phyloP scores from a whole-genome alignment of 2,797 vertebrate genomes.

The Lophotriccus pileatus region DNA sequence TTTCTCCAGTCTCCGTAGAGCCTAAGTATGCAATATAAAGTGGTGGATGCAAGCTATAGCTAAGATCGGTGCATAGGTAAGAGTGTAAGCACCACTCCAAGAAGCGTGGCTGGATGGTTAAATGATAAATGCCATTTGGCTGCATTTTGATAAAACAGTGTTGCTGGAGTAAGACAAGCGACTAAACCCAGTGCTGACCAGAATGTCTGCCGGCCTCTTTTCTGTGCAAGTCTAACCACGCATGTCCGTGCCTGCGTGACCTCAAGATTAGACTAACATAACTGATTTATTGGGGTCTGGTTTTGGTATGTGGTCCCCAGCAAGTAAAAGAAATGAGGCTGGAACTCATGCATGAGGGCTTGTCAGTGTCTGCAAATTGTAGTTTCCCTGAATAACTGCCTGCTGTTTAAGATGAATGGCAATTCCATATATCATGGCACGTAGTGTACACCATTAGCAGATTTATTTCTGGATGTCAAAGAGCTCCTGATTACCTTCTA shows the following conservation, averaged over 20 bases:
- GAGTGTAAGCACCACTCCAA: not conserved
- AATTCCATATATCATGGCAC: constrained; percentile 62
- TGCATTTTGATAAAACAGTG: not conserved
- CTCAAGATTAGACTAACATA: not conserved
- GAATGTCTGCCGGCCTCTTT: not conserved
- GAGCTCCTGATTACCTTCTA: constrained; percentile 15
- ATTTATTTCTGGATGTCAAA: constrained; percentile 30
- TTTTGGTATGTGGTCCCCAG: constrained; percentile 30
- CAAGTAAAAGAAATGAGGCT: constrained; percentile 48
- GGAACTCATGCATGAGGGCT: constrained; percentile 52
- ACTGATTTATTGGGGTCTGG: constrained; percentile 23
- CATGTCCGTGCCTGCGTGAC: not conserved
- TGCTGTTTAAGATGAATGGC: constrained; percentile 59
- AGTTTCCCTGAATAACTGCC: constrained; percentile 53
- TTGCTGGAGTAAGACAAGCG: not conserved
- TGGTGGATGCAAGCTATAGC: not conserved
- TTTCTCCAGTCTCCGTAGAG: not conserved
- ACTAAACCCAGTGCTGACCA: not conserved
- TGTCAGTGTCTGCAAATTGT: constrained; percentile 56
- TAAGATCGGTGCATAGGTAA: not conserved
- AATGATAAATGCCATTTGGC: not conserved
- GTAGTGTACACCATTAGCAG: constrained; percentile 44
- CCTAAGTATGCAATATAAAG: not conserved
- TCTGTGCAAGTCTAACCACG: not conserved
- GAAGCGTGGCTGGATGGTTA: not conserved